Conservation (phyloP, 2,797 vertebrate genomes). For the Cynodonichthys magdalenae region DNA sequence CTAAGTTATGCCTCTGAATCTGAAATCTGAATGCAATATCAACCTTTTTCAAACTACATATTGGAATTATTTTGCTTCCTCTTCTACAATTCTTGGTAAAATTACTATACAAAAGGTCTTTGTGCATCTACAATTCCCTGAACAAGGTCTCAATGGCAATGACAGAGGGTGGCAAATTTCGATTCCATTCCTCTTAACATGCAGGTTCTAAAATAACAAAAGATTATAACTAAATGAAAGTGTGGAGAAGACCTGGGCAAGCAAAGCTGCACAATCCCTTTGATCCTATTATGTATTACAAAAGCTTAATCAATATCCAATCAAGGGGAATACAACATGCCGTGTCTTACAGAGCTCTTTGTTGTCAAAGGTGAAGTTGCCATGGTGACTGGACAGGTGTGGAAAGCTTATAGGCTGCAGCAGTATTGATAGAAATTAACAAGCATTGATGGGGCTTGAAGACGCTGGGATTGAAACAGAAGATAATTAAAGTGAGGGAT, state of each 20-base stretch:
- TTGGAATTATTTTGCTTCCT: slow-evolving; percentile 37
- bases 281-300: slow-evolving; percentile 87
- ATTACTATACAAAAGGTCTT: slow-evolving; percentile 11
- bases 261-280: slow-evolving; percentile 78
- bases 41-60: slow-evolving; percentile 40
- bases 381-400: slow-evolving; percentile 81
- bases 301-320: slow-evolving; percentile 88
- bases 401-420: slow-evolving; percentile 71
- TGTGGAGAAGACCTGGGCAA: slow-evolving; percentile 71
- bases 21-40: slow-evolving; percentile 42
- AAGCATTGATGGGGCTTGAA: slow-evolving; percentile 81
- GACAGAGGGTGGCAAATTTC: slow-evolving; percentile 63
- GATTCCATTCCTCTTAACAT: slow-evolving; percentile 69
- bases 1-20: slow-evolving; percentile 41
- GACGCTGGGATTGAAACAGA: slow-evolving; percentile 74
- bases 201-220: slow-evolving; percentile 79
- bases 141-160: slow-evolving; percentile 41
- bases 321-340: slow-evolving; percentile 81
- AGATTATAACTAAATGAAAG: slow-evolving; percentile 79
- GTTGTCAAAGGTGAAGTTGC: slow-evolving; percentile 84
- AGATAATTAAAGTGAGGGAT: slow-evolving; percentile 76
- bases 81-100: slow-evolving; percentile 12
- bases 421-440: slow-evolving; percentile 82
- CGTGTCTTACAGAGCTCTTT: slow-evolving; percentile 81
- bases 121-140: slow-evolving; percentile 33